phyloP scores from a whole-genome alignment of 2,797 vertebrate genomes.

The Limnodromus scolopaceus region DNA sequence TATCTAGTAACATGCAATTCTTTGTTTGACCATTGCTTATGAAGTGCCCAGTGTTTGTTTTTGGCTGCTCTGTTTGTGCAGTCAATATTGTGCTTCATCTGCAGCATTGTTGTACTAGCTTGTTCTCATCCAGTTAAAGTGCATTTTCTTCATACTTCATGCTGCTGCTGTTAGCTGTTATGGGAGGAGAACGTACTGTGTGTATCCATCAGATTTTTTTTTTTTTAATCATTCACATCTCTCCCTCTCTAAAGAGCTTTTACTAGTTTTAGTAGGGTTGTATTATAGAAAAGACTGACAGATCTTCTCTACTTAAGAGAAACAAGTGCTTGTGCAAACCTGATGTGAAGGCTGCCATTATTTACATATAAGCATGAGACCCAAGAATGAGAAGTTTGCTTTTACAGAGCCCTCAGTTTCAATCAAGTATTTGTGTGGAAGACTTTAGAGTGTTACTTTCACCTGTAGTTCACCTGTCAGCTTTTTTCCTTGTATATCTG shows the following conservation, averaged over 20 bases:
- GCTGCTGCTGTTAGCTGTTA: conserved; percentile 41
- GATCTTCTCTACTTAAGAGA: background rate
- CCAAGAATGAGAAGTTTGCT: conserved; percentile 24
- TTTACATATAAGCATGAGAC: conserved; percentile 22
- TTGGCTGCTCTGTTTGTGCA: background rate
- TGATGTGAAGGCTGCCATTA: background rate
- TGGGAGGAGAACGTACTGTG: background rate
- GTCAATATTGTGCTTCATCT: background rate
- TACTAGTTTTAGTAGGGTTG: background rate
- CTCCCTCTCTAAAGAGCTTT: conserved; percentile 25
- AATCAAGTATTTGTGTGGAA: background rate
- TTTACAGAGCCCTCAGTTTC: background rate
- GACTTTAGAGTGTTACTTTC: background rate
- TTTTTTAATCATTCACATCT: background rate
- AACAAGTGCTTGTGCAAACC: background rate
- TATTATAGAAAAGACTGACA: background rate
- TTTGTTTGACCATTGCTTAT: background rate
- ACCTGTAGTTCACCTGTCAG: background rate
- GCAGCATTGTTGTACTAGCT: background rate
- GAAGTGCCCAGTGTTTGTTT: background rate
- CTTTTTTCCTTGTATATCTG: background rate
- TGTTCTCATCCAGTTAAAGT: background rate
- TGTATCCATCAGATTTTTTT: background rate
- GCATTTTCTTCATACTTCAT: background rate
- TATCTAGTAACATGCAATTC: background rate